phyloP scores from a whole-genome alignment of 2,113 vertebrate species.

The Nasalis larvatus region DNA sequence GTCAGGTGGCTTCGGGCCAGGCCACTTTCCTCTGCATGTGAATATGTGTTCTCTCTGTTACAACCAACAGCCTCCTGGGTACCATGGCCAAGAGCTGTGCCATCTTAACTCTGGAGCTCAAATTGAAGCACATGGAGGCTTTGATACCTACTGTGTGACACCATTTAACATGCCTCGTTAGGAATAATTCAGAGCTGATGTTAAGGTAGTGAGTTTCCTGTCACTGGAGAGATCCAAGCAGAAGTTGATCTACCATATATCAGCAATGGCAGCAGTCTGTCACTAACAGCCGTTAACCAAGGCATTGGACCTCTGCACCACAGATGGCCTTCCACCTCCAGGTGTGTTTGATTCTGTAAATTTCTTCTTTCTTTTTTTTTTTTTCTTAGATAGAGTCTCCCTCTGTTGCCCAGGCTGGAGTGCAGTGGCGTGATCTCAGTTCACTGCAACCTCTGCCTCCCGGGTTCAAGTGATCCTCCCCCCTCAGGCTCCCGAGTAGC shows the following conservation, averaged over 20 bases:
- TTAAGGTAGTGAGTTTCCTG: background rate
- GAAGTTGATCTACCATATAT: background rate
- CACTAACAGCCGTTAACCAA: background rate
- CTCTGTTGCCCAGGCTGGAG: too few species aligned
- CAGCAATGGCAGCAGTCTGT: background rate
- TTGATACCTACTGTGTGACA: background rate
- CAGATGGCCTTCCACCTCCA: background rate
- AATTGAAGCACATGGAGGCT: fast-evolving
- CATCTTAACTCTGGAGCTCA: background rate
- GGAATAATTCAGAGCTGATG: background rate
- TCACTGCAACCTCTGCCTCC: too few species aligned
- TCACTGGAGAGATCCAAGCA: background rate
- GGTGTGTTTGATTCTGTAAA: background rate
- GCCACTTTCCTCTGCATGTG: background rate
- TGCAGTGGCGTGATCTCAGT: too few species aligned
- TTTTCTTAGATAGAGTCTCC: too few species aligned
- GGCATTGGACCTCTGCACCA: background rate
- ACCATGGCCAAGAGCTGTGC: background rate
- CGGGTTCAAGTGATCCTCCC: too few species aligned
- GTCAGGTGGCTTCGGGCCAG: background rate
- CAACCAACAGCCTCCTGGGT: background rate
- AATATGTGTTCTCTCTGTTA: background rate
- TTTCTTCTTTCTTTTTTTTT: background rate
- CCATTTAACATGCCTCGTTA: background rate
- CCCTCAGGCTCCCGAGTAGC: too few species aligned